These are phyloP conservation scores for Catharus minimus DNA, from an alignment of 2,113 vertebrate genomes.

Conservation along the genomic window DNA sequence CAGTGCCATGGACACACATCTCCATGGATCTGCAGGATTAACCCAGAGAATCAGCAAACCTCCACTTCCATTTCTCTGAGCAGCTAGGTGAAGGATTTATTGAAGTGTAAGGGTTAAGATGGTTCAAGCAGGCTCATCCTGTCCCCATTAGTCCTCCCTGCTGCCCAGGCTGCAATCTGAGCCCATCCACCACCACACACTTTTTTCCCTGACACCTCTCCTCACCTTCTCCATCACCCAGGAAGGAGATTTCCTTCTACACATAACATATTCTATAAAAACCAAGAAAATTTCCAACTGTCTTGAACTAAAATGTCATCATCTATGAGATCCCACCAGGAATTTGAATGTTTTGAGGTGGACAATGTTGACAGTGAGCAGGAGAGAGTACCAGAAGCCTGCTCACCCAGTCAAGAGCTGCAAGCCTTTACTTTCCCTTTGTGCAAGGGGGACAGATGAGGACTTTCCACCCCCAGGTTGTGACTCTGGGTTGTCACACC, in stretches of 20 bases:
- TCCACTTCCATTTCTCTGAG: background rate
- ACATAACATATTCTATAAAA: background rate
- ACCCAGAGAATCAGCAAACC: background rate
- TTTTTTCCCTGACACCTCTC: background rate
- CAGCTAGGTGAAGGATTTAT: background rate
- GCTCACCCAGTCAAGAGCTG: background rate
- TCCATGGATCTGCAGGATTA: background rate
- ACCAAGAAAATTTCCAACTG: background rate
- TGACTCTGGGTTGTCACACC: background rate
- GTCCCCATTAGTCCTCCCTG: background rate
- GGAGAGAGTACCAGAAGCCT: background rate
- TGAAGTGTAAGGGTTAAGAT: accelerated
- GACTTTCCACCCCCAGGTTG: background rate
- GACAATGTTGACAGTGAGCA: background rate
- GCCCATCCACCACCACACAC: background rate
- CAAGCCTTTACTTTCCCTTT: background rate
- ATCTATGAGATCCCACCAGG: background rate
- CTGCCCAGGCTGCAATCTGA: background rate
- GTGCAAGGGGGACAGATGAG: background rate
- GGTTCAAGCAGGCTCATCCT: background rate
- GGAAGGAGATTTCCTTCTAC: background rate
- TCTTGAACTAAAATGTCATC: background rate
- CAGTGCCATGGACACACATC: background rate
- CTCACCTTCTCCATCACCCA: background rate
- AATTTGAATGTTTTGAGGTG: background rate